Evolutionary conservation across 2,888 invertebrate genomes (phyloP).

Genomic region (Amitus sp.): DNA sequence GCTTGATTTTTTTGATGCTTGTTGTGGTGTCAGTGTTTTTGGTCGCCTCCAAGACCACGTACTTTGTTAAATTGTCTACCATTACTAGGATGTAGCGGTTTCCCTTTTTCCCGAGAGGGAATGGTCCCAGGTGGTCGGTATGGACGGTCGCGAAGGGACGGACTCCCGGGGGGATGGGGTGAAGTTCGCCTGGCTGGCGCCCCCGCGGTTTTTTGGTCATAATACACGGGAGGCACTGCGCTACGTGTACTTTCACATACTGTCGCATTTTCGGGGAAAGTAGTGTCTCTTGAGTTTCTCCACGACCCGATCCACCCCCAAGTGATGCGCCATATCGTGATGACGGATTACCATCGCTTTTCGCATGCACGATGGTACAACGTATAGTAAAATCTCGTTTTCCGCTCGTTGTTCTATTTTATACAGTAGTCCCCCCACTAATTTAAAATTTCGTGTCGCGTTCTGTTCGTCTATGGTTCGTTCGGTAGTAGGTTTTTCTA

Average conservation of each 20-base stretch:
- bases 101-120: constrained; percentile 1
- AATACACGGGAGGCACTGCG: constrained; percentile 38
- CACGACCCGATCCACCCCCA: constrained; percentile 32
- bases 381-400: constrained; percentile 3
- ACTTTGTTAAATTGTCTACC: constrained; percentile 12
- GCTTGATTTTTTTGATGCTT: neutral
- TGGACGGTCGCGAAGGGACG: constrained; percentile 43
- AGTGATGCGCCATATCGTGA: constrained; percentile 39
- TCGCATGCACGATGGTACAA: constrained; percentile 15
- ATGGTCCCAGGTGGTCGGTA: constrained; percentile 42
- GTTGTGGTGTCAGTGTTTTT: neutral
- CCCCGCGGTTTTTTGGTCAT: constrained; percentile 36
- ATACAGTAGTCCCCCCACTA: constrained; percentile 12
- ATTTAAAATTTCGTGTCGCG: neutral
- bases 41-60: neutral
- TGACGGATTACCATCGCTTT: constrained; percentile 20
- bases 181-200: constrained; percentile 34
- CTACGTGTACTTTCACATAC: constrained; percentile 35
- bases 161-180: constrained; percentile 42
- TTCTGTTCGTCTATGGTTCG: constrained; percentile 6
- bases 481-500: constrained; percentile 5
- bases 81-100: constrained; percentile 9
- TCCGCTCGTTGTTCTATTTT: neutral
- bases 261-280: constrained; percentile 34
- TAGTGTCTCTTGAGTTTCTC: constrained; percentile 26